Evolutionary conservation across 2,797 vertebrate genomes (phyloP).

Genomic region (Craterocephalus amniculus): DNA sequence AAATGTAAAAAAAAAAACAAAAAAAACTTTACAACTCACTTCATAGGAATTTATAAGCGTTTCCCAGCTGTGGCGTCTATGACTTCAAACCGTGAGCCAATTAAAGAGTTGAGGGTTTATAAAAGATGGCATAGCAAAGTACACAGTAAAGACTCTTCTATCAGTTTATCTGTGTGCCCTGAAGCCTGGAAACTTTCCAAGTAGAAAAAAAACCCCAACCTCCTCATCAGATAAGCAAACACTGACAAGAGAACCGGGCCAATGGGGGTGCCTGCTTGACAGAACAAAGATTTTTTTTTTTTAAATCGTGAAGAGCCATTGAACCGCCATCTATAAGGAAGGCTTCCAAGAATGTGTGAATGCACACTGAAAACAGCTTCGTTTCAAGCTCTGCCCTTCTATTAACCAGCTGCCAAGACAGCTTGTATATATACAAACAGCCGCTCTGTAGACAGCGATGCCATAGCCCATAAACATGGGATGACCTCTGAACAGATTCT

Average conservation of each 20-base stretch:
- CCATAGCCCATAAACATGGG: conserved; percentile 34
- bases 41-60: conserved; percentile 51
- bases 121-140: conserved; percentile 13
- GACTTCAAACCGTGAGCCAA: conserved; percentile 3
- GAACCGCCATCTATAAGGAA: conserved; percentile 44
- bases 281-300: conserved; percentile 42
- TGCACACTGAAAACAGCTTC: conserved; percentile 28
- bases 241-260: conserved; percentile 30
- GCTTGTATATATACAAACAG: conserved; percentile 30
- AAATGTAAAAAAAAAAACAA: conserved; percentile 58
- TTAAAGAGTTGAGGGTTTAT: background rate
- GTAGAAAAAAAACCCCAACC: conserved; percentile 30
- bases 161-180: conserved; percentile 24
- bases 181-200: conserved; percentile 48
- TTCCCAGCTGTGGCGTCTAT: conserved; percentile 25
- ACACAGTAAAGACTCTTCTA: conserved; percentile 5
- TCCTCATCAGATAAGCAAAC: conserved; percentile 53
- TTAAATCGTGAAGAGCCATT: conserved; percentile 35
- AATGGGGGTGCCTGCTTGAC: conserved; percentile 19
- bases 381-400: conserved; percentile 26
- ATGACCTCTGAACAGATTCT: conserved; percentile 21
- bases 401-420: conserved; percentile 28
- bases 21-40: conserved; percentile 42
- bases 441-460: conserved; percentile 11
- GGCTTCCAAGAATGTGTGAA: conserved; percentile 38